Base-by-base conservation (phyloP, 30 jellyfish, hydroid and myxozoan genomes). In the Turritopsis dohrnii region DNA sequence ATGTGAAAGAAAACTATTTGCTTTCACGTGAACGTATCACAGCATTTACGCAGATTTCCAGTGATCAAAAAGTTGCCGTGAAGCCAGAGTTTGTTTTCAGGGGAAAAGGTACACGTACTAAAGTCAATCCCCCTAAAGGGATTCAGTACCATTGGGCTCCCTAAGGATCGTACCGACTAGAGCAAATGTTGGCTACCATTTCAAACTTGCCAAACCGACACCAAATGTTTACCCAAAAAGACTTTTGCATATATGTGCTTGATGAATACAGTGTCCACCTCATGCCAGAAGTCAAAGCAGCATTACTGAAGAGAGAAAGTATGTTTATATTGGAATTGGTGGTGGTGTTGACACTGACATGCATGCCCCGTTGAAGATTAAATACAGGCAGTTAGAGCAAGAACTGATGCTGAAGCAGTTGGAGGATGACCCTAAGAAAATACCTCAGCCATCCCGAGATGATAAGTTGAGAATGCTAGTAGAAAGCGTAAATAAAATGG, bases 381-480 rank as follows among this genome's bases (percentile, higher is more conserved):
- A n/a, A 29, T 72, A 25, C 53, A 16, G 81, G 19, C 25, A 72
- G 23, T 72, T 72, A 17, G 81, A 25, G 25, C 81, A 72, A 72
- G n/a, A n/a, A n/a, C n/a, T n/a, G n/a, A n/a, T n/a, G n/a, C n/a
- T n/a, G n/a, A n/a, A n/a, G n/a, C n/a, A 79, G 29, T 54, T n/a
- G n/a, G n/a, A n/a, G n/a, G n/a, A n/a, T n/a, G n/a, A n/a, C n/a
- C n/a, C n/a, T n/a, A n/a, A n/a, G n/a, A n/a, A n/a, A n/a, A n/a
- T n/a, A n/a, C n/a, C n/a, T n/a, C n/a, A n/a, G n/a, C n/a, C n/a
- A 27, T 25, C 83, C 83, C 29, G 71, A 27, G 83, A 75, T 75
- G 69, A 25, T 7, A 75, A 22, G 76, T n/a, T n/a, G n/a, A n/a
- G n/a, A n/a, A n/a, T n/a, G n/a, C n/a, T n/a, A n/a, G n/a, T n/a